Evolutionary conservation across 2,113 vertebrate species (phyloP).

Genomic region (Ramphastos sulfuratus): DNA sequence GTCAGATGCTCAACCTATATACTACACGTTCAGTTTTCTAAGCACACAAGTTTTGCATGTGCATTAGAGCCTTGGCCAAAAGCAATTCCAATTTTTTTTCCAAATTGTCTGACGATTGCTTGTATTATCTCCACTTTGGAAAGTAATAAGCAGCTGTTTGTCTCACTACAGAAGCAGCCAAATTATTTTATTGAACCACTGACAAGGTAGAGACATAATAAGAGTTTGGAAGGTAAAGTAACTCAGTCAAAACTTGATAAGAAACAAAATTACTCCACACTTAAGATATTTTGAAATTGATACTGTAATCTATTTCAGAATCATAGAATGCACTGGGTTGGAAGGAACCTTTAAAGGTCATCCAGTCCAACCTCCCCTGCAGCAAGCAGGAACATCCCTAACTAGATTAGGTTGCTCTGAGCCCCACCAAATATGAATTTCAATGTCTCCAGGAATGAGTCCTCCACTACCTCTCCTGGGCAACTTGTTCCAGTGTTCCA

Average conservation of each 20-base stretch:
- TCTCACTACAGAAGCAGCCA: neutral
- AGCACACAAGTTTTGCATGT: neutral
- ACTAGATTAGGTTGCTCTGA: too few relatives aligned
- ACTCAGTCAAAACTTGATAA: neutral
- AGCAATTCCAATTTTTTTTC: neutral
- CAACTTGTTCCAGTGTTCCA: too few relatives aligned
- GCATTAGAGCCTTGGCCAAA: neutral
- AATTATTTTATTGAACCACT: neutral
- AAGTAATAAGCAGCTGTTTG: neutral
- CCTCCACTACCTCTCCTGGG: too few relatives aligned
- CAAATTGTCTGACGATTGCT: neutral
- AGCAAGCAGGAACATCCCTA: too few relatives aligned
- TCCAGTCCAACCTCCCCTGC: too few relatives aligned
- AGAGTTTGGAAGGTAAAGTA: neutral
- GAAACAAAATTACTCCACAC: neutral
- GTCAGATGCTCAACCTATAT: neutral
- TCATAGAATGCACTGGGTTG: too few relatives aligned
- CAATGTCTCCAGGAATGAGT: too few relatives aligned
- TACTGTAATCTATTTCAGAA: neutral
- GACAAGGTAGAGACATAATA: neutral
- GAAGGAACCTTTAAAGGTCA: too few relatives aligned
- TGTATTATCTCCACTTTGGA: neutral
- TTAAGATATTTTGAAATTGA: neutral
- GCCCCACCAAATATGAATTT: too few relatives aligned
- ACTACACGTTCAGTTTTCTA: neutral